These are phyloP conservation scores for Meteorus colon DNA, from an alignment of 2,888 invertebrate species.

Conservation along the genomic window DNA sequence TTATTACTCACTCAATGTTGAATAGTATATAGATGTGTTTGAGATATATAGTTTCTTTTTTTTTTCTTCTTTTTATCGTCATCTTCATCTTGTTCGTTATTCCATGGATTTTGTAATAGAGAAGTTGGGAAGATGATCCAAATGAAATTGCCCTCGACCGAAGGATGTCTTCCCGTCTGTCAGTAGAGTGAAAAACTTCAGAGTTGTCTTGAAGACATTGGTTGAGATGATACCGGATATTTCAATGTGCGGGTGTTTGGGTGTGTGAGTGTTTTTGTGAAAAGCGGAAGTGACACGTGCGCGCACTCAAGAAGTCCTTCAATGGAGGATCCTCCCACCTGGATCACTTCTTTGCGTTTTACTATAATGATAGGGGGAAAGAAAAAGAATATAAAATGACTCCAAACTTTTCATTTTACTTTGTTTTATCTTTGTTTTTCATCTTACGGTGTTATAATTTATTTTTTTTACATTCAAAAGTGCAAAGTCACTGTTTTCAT, in stretches of 20 bases:
- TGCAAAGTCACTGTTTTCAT: too few relatives aligned
- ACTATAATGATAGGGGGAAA: not conserved
- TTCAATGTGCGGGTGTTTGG: slow-evolving; percentile 25
- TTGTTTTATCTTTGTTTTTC: too few relatives aligned
- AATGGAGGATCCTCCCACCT: not conserved
- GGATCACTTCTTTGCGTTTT: not conserved
- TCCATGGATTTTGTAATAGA: slow-evolving; percentile 29
- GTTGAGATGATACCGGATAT: slow-evolving; percentile 36
- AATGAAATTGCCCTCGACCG: slow-evolving; percentile 13
- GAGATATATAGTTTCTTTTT: too few relatives aligned
- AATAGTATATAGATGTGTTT: not conserved
- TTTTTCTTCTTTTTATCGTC: not conserved
- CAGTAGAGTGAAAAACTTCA: not conserved
- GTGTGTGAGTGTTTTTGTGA: not conserved
- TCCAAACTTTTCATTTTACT: not conserved
- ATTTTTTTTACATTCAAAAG: too few relatives aligned
- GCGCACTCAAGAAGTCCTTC: not conserved
- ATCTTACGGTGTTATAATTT: too few relatives aligned
- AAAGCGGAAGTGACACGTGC: slow-evolving; percentile 17
- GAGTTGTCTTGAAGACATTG: slow-evolving; percentile 30
- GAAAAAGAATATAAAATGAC: not conserved
- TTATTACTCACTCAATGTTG: not conserved
- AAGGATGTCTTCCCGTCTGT: slow-evolving; percentile 8
- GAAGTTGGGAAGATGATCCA: slow-evolving; percentile 28
- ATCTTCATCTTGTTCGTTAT: slow-evolving; percentile 39